phyloP scores from a whole-genome alignment of 1,140 invertebrate species.

The Temnothorax curvispinosus region DNA sequence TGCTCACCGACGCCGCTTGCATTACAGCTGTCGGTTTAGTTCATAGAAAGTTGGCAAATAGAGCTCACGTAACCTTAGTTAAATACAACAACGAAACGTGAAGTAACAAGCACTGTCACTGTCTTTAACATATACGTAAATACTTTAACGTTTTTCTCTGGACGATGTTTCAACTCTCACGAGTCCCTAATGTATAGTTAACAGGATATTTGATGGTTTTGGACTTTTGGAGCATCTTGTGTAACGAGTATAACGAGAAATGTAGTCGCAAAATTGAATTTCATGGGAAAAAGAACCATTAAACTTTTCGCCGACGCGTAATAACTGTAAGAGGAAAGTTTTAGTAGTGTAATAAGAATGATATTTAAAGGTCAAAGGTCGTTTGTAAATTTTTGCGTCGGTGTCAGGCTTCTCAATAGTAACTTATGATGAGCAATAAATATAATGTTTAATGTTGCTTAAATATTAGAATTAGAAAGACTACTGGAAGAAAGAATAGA shows the following conservation, averaged over 20 bases:
- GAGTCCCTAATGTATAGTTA: not conserved
- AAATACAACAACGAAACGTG: not conserved
- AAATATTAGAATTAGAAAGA: not conserved
- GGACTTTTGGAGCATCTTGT: not conserved
- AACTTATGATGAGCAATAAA: not conserved
- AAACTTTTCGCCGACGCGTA: constrained; percentile 19
- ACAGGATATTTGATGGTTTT: not conserved
- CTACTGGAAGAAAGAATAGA: not conserved
- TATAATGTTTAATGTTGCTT: not conserved
- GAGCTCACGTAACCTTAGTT: not conserved
- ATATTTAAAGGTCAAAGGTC: not conserved
- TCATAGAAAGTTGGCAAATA: constrained; percentile 29
- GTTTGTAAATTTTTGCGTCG: constrained; percentile 7
- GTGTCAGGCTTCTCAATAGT: not conserved
- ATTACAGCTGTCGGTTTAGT: constrained; percentile 3
- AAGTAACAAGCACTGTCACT: not conserved
- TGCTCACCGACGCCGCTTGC: constrained; percentile 34
- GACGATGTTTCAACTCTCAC: not conserved
- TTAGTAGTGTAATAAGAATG: not conserved
- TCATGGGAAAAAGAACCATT: not conserved
- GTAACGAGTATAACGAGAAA: not conserved
- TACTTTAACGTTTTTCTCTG: not conserved
- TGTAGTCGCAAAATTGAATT: constrained; percentile 17
- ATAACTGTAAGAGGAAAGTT: constrained; percentile 26
- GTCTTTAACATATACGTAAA: not conserved